Evolutionary conservation across 2,888 invertebrate genomes (phyloP).

Genomic region (Eristalis intricaria): DNA sequence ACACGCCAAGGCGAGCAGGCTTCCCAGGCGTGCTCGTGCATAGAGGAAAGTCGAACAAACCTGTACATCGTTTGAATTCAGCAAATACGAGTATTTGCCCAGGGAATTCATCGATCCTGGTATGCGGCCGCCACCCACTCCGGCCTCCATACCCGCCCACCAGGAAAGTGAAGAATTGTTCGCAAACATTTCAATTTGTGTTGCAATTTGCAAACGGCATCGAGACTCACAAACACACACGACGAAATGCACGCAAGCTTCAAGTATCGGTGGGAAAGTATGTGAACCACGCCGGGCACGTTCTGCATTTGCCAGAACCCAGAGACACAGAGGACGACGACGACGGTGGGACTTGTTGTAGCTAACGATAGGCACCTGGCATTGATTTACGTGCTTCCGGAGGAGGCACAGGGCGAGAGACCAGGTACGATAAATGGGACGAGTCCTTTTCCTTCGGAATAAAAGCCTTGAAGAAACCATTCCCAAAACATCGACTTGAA

Average conservation of each 20-base stretch:
- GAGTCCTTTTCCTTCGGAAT: background rate
- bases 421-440: background rate
- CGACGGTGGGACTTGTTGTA: slow-evolving; percentile 12
- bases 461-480: background rate
- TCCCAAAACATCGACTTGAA: background rate
- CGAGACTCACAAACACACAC: background rate
- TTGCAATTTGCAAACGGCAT: slow-evolving; percentile 51
- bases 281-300: slow-evolving; percentile 6
- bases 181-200: slow-evolving; percentile 65
- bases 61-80: background rate
- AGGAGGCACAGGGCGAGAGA: background rate
- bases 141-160: background rate
- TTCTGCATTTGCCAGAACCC: slow-evolving; percentile 3
- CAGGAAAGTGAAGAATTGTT: slow-evolving; percentile 53
- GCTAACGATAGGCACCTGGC: slow-evolving; percentile 61
- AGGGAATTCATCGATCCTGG: slow-evolving; percentile 7
- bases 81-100: slow-evolving; percentile 1
- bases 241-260: background rate
- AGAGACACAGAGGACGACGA: too few species aligned
- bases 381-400: slow-evolving; percentile 61
- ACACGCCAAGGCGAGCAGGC: background rate
- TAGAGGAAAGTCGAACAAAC: slow-evolving; percentile 3
- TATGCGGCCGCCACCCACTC: background rate
- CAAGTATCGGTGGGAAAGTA: background rate
- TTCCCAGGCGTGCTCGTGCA: too few species aligned